Evolutionary conservation across 2,888 invertebrate species (phyloP).

Genomic region (Synanthedon tipuliformis): DNA sequence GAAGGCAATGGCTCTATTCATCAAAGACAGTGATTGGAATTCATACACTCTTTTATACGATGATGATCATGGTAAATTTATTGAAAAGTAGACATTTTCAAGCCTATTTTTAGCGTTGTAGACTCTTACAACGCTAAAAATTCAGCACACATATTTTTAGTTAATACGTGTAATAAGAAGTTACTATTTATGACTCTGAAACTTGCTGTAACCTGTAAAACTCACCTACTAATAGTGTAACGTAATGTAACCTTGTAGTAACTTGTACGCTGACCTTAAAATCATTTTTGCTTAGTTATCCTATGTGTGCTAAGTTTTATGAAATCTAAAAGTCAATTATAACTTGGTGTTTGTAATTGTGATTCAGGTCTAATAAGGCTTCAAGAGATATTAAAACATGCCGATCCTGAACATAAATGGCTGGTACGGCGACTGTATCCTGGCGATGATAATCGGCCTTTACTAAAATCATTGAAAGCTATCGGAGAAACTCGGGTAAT

Average conservation of each 20-base stretch:
- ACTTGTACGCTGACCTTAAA: no score
- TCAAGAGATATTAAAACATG: slow-evolving; percentile 83
- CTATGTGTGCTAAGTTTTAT: no score
- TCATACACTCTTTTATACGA: slow-evolving; percentile 84
- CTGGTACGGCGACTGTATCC: slow-evolving; percentile 74
- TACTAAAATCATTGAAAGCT: slow-evolving; percentile 80
- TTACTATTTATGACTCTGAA: no score
- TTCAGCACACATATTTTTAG: no score
- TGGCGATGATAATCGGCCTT: slow-evolving; percentile 70
- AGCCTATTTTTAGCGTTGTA: no score
- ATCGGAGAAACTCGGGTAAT: slow-evolving; percentile 79
- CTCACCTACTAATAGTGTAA: no score
- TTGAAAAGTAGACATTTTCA: no score
- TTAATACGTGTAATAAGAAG: no score
- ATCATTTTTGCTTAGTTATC: no score
- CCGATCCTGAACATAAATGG: slow-evolving; percentile 75
- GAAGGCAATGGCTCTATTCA: slow-evolving; percentile 74
- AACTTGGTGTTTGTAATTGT: not conserved
- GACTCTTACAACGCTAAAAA: no score
- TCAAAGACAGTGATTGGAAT: slow-evolving; percentile 80
- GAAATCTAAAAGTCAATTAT: not conserved
- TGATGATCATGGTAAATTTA: slow-evolving; percentile 72
- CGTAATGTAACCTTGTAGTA: no score
- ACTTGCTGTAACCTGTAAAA: no score
- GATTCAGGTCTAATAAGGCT: slow-evolving; percentile 76